Conservation (phyloP, 2,113 vertebrate genomes). For the Lophotis ruficrista region DNA sequence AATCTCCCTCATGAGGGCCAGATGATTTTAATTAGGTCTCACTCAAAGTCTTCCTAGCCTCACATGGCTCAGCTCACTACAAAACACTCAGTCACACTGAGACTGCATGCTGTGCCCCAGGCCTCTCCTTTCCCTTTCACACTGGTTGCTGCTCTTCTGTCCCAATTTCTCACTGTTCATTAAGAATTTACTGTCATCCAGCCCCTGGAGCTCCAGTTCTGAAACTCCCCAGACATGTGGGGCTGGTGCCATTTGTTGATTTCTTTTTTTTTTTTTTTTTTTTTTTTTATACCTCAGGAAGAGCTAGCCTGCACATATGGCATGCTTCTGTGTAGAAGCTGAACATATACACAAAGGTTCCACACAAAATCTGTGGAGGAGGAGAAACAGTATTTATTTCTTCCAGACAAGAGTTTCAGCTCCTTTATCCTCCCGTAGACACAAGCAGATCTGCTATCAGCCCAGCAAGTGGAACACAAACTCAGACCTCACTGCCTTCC, state of each 20-base stretch:
- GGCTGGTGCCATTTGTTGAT: neutral
- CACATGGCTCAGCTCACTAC: neutral
- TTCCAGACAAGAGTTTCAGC: neutral
- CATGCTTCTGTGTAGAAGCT: neutral
- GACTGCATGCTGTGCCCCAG: neutral
- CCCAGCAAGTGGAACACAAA: neutral
- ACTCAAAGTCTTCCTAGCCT: neutral
- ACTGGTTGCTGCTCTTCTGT: neutral
- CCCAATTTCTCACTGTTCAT: neutral
- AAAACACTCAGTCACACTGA: neutral
- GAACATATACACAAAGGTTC: neutral
- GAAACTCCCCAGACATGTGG: neutral
- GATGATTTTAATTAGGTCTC: slow-evolving; percentile 62
- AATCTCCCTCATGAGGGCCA: slow-evolving; percentile 12
- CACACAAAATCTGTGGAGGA: neutral
- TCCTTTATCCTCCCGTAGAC: neutral
- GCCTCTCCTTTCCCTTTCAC: neutral
- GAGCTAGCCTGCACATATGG: neutral
- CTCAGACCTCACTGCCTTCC: neutral
- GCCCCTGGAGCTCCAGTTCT: neutral
- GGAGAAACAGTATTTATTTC: neutral
- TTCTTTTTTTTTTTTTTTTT: neutral
- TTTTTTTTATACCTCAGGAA: neutral
- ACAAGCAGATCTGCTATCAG: neutral
- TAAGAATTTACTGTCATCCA: neutral